Evolutionary conservation across 2,797 vertebrate species (phyloP).

Genomic region (Botia almorhae): DNA sequence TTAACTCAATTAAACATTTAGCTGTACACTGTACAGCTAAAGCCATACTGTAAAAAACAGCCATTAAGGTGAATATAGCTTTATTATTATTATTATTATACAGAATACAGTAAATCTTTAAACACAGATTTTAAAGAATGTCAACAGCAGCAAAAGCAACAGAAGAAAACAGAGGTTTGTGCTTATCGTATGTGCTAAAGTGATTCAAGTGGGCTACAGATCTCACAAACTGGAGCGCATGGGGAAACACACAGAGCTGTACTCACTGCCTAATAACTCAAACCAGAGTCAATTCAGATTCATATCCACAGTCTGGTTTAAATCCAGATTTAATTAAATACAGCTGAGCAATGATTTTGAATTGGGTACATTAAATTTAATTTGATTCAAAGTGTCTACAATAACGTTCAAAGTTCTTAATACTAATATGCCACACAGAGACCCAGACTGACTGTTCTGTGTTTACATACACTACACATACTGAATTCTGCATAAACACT

Average conservation of each 20-base stretch:
- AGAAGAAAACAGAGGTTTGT: conserved; percentile 68
- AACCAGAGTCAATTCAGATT: too few relatives aligned
- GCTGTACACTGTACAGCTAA: too few relatives aligned
- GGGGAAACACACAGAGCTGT: too few relatives aligned
- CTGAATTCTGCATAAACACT: conserved; percentile 9
- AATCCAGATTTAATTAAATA: too few relatives aligned
- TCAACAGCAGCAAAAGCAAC: conserved; percentile 76
- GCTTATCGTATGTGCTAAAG: conserved; percentile 66
- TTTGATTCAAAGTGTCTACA: neutral
- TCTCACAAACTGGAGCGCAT: conserved; percentile 40
- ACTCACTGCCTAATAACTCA: too few relatives aligned
- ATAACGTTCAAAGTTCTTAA: neutral
- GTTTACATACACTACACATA: neutral
- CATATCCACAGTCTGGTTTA: too few relatives aligned
- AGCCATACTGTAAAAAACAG: too few relatives aligned
- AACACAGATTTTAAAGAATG: conserved; percentile 73
- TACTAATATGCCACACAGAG: neutral
- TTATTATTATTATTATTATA: conserved; percentile 57
- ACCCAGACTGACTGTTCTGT: neutral
- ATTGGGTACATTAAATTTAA: neutral
- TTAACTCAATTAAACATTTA: neutral
- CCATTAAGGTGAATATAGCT: conserved; percentile 19
- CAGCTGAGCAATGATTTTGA: neutral
- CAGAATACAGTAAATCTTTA: conserved; percentile 71
- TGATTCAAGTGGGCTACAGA: conserved; percentile 54